Evolutionary conservation across 2,113 vertebrate species (phyloP).

Genomic region (Leucopsar rothschildi): DNA sequence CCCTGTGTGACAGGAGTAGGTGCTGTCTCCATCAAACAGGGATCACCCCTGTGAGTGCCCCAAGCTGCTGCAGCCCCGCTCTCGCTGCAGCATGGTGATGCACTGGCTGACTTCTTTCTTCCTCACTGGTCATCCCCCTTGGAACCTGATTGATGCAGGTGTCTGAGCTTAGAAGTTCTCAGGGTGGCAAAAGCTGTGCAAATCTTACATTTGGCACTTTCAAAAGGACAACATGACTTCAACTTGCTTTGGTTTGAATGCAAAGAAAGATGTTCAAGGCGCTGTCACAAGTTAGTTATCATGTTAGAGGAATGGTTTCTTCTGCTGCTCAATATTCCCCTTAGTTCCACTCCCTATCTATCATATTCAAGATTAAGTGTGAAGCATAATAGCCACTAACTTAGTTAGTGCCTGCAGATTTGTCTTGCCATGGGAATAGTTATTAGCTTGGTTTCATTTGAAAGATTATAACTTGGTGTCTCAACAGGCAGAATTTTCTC

Average conservation of each 20-base stretch:
- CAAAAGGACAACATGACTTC: background rate
- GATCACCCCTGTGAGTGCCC: background rate
- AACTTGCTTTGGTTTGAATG: background rate
- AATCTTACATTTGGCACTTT: background rate
- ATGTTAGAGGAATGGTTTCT: background rate
- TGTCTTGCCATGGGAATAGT: slow-evolving; percentile 7
- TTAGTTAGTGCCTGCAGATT: slow-evolving; percentile 19
- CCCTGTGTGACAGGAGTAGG: background rate
- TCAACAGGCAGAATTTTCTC: slow-evolving; percentile 15
- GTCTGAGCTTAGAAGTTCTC: background rate
- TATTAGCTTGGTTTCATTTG: slow-evolving; percentile 30
- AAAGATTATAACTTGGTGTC: slow-evolving; percentile 11
- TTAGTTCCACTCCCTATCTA: background rate
- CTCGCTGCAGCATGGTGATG: accelerated
- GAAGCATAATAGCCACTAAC: slow-evolving; percentile 7
- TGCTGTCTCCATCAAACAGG: background rate
- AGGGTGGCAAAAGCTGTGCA: background rate
- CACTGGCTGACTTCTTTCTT: background rate
- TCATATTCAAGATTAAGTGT: slow-evolving; percentile 7
- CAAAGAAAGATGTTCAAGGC: background rate
- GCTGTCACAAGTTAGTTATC: background rate
- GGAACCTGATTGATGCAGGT: background rate
- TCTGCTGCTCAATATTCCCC: background rate
- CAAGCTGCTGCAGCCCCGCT: background rate
- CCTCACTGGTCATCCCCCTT: background rate